Conservation (phyloP, 2,113 vertebrate genomes). For the Rhynchomys soricoides region DNA sequence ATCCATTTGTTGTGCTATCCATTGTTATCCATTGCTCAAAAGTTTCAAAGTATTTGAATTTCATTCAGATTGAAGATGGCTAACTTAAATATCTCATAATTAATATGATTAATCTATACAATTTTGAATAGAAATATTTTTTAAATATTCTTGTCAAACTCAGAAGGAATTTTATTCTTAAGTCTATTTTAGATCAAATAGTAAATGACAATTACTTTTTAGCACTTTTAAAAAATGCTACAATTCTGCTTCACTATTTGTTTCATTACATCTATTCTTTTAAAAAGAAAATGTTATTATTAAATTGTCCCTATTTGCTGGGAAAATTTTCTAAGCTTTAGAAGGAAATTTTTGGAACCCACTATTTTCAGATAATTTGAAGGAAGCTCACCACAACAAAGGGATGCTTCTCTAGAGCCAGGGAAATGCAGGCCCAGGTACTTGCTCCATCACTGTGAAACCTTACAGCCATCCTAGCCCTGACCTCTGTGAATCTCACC, state of each 20-base stretch:
- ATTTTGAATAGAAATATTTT: constrained; percentile 34
- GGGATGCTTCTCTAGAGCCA: not conserved
- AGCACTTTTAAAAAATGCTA: not conserved
- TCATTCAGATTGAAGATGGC: not conserved
- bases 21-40: no score
- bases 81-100: not conserved
- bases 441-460: not conserved
- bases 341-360: not conserved
- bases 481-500: not conserved
- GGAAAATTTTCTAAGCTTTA: not conserved
- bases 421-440: not conserved
- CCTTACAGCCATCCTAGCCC: not conserved
- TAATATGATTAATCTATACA: not conserved
- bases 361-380: not conserved
- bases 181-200: not conserved
- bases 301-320: not conserved
- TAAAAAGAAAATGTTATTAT: not conserved
- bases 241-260: not conserved
- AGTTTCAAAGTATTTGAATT: not conserved
- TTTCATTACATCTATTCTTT: not conserved
- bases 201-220: not conserved
- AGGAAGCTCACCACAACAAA: not conserved
- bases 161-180: not conserved
- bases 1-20: not conserved
- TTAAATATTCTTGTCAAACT: not conserved